Evolutionary conservation across 1,140 invertebrate genomes (phyloP).

Genomic region (Hydropsyche tenuis): DNA sequence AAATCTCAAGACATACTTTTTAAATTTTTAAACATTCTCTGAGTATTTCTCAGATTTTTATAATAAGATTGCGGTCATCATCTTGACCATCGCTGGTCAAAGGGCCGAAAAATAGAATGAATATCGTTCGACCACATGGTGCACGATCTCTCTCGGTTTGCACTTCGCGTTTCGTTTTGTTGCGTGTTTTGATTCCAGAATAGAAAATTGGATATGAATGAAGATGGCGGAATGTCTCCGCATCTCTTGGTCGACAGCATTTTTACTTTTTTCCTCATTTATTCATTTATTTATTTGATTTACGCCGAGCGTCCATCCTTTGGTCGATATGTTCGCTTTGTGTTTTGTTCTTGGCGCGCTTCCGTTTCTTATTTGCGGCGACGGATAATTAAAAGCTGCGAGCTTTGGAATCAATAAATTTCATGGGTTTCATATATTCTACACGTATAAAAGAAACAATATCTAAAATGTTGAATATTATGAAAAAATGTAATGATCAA

Average conservation of each 20-base stretch:
- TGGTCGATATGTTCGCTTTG: not conserved
- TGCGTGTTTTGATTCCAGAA: slow-evolving; percentile 40
- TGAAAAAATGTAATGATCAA: too few species aligned
- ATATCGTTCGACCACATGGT: not conserved
- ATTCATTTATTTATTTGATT: slow-evolving; percentile 6
- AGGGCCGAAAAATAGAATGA: not conserved
- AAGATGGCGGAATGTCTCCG: slow-evolving; percentile 33
- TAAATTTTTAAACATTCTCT: too few species aligned
- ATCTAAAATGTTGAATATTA: not conserved
- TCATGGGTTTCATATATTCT: not conserved
- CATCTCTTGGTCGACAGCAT: not conserved
- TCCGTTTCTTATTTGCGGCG: slow-evolving; percentile 18
- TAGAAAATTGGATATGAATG: slow-evolving; percentile 43
- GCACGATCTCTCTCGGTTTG: not conserved
- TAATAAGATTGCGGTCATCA: too few species aligned
- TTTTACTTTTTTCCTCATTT: slow-evolving; percentile 13
- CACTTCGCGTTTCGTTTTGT: slow-evolving; percentile 40
- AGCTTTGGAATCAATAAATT: slow-evolving; percentile 8
- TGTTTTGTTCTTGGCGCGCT: slow-evolving; percentile 15
- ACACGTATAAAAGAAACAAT: not conserved
- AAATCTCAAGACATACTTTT: too few species aligned
- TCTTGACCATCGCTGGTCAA: too few species aligned
- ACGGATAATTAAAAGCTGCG: slow-evolving; percentile 13
- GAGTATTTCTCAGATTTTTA: too few species aligned
- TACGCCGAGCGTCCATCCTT: not conserved